Evolutionary conservation across 2,888 invertebrate genomes (phyloP), one percentile per base, ranked within the genome.

Genomic region (Charanyca ferruginea): DNA sequence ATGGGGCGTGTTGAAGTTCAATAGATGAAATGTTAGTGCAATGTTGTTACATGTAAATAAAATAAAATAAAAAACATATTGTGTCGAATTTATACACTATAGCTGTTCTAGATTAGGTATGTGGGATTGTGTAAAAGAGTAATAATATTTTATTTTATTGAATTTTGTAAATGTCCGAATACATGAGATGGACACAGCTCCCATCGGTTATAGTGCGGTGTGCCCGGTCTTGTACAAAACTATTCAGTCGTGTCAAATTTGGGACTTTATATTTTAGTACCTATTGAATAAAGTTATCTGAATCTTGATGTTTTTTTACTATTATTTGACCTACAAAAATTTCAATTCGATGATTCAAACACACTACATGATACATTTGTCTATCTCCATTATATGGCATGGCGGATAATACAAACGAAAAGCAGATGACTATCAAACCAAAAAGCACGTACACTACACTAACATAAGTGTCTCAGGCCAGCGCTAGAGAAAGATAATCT

Each of bases 261-360:
- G 87, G 87, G 85, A 89, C 88, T 89, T 83, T 89, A 86, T 90
- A 89, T 88, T 87, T 89, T 88, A 88, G 85, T 87, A 88, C 83
- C 79, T 88, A 89, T 85, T 83, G 79, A 92, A 90, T 92, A 93
- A 92, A 92, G 83, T 86, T 88, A 85, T 89, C 81, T 90, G 81
- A 87, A 87, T 85, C 81, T 81, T 77, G 60, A 70, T 62, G 23
- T 62, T 57, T 47, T 55, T 35, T 58, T 25, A 9, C 0, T 13
- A 22, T 38, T 8, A 5, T 16, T 3, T 11, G 7, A 13, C 0
- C 6, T n/a, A n/a, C n/a, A n/a, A n/a, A n/a, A n/a, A n/a, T n/a
- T n/a, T n/a, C n/a, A n/a, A n/a, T n/a, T n/a, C n/a, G n/a, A n/a
- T n/a, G n/a, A n/a, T 22, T 1, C 11, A 35, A 28, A 22, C 35